Evolutionary conservation across 2,113 vertebrate species (phyloP), one percentile per base, ranked within the genome.

Genomic region (Malurus alboscapulatus): DNA sequence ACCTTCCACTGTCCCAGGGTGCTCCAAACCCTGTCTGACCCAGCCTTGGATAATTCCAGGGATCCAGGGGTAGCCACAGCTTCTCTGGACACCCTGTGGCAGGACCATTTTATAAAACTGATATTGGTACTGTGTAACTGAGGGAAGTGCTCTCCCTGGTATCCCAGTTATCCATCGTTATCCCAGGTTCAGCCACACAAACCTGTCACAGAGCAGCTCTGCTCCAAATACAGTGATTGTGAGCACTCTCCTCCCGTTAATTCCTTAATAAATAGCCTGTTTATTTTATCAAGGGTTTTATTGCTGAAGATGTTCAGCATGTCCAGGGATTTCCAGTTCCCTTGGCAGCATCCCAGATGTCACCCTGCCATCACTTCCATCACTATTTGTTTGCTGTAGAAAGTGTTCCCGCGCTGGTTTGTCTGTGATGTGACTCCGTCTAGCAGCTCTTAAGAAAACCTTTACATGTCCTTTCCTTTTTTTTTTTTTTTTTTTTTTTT

Each of bases 11-110:
- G 0, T 0, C 34, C 40, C 34, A 69, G 62, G 30, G 0, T 36
- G 48, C 47, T 61, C 54, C 45, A 29, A 67, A 20, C 24, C 13
- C 16, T 0, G 0, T 34, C 29, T 42, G 32, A 0, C 0, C 30
- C 44, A 30, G 34, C 25, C 10, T 69, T 27, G 79, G 34, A 6
- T 14, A 69, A 12, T 89, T 1, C 1, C 25, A 68, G 40, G 47
- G 47, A 3, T 82, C 63, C 53, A 44, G 42, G 21, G 26, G 21
- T 21, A 83, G 62, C 48, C 63, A 36, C 62, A 69, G 34, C 42
- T 55, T 0, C 55, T 69, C 48, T 69, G 78, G 48, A 30, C 10
- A 48, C 0, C 47, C 48, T 44, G 8, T 62, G 55, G 42, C 40
- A 62, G 30, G 18, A 25, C 21, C 25, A 18, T 18, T 3, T 53